These are phyloP conservation scores for Actenoides lindsayi DNA, from an alignment of 2,113 vertebrate genomes.

Conservation along the genomic window DNA sequence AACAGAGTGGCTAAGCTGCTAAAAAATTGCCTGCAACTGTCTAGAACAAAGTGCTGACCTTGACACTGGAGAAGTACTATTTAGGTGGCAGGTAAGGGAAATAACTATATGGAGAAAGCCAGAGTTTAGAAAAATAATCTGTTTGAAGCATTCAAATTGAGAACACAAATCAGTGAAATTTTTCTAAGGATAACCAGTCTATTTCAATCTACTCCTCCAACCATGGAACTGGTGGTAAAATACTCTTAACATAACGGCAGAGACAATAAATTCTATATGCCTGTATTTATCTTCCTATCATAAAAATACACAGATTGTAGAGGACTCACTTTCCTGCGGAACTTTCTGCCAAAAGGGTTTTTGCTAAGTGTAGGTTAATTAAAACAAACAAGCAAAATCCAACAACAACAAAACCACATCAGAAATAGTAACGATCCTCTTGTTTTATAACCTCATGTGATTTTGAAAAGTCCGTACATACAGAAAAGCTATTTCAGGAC, in stretches of 20 bases:
- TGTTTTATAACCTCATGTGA: neutral
- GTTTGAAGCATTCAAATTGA: neutral
- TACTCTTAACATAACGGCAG: neutral
- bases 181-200: neutral
- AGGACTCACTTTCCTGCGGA: neutral
- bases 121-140: neutral
- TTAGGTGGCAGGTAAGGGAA: neutral
- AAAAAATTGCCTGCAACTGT: neutral
- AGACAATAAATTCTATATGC: neutral
- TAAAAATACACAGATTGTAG: neutral
- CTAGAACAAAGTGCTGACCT: neutral
- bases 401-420: neutral
- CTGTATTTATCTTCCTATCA: neutral
- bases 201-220: neutral
- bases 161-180: neutral
- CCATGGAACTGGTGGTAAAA: neutral
- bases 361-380: neutral
- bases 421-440: neutral
- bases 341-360: neutral
- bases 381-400: neutral
- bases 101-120: neutral
- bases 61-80: neutral
- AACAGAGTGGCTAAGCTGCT: neutral
- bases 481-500: neutral
- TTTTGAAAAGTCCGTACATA: neutral